Base-by-base conservation (phyloP, 2,888 invertebrate genomes). In the Neria commutata region DNA sequence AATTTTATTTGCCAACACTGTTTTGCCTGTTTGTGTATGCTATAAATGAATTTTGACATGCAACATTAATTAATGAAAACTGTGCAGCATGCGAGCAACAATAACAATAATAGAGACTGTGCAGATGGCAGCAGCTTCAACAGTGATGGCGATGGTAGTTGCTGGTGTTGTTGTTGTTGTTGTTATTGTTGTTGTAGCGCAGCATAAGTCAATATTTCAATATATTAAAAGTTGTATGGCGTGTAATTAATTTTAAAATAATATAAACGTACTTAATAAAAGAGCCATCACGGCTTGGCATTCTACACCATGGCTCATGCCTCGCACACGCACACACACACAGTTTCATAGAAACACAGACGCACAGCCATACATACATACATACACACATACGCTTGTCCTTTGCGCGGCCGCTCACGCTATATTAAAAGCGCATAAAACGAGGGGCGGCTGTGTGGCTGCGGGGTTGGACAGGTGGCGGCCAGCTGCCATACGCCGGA, bases 201-300 rank as follows among this genome's bases (percentile, higher is more conserved):
- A 8, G 5, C 42, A 42, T 21, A 42, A 42, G 42, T 42, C 42
- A 42, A 42, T 42, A 42, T 42, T 19, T 42, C 11, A 11, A 11
- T n/a, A 11, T 42, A 19, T 42, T 42, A 8, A 19, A 42, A 42
- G 19, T 54, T 58, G 24, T 40, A 19, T 60, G 65, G 61, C 67
- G 61, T 69, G 60, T 67, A 73, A 73, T 74, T 74, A 71, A 73
- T 73, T 74, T 73, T 73, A 64, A 70, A 72, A 70, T 72, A 66
- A 70, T 66, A 66, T 63, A 69, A 73, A 71, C 53, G 57, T 62
- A 62, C 63, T 62, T 54, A 60, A 71, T 69, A 67, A 68, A 64
- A 66, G 11, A 29, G 3, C 14, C 14, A n/a, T 11, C 6, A 23
- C 19, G 10, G 29, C 42, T 16, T 45, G 29, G 37, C 37, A 4